Base-by-base conservation (phyloP, 2,888 invertebrate species). In the Seira musarum region DNA sequence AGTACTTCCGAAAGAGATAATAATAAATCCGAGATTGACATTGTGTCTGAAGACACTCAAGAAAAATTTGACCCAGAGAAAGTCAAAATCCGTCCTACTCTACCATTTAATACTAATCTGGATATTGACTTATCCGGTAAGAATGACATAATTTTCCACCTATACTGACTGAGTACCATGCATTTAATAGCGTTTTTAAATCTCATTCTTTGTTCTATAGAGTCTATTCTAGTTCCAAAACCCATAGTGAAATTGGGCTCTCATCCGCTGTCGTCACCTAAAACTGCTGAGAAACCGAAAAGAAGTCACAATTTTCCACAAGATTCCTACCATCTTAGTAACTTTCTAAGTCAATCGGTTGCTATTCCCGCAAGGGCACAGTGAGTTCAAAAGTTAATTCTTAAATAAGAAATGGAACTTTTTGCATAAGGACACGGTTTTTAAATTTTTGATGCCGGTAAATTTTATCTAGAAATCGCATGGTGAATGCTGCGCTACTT, bases 11-110 rank as follows among this genome's bases (percentile, higher is more conserved):
- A 10, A 64, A 17, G 40, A 66, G 24, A 21, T 15, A 6, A 35
- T 30, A 6, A 15, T 30, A 30, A 15, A 8, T 2, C 5, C n/a
- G 13, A 25, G 21, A 30, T 21, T 35, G 19, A 19, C 65, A 2
- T 25, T 35, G 40, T 21, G 49, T 13, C 17, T 25, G 13, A 49
- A 49, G 61, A 61, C 22, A 21, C 19, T 2, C 73, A 82, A 22
- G 80, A 83, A 61, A 84, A 82, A 72, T 84, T 85, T 65, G 71
- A 85, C 61, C 69, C 85, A 0, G 80, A 79, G 22, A 84, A 83
- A 53, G 15, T 85, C 2, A 75, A 63, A 64, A 69, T 74, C n/a
- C 71, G 71, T 0, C 64, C 61, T 46, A 72, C 80, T 2, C 24
- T 72, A 17, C 71, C 80, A 19, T 85, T 84, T 64, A 76, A 75